Evolutionary conservation across 2,888 invertebrate genomes (phyloP), one percentile per base, ranked within the genome.

Genomic region (Nomada hirtipes): DNA sequence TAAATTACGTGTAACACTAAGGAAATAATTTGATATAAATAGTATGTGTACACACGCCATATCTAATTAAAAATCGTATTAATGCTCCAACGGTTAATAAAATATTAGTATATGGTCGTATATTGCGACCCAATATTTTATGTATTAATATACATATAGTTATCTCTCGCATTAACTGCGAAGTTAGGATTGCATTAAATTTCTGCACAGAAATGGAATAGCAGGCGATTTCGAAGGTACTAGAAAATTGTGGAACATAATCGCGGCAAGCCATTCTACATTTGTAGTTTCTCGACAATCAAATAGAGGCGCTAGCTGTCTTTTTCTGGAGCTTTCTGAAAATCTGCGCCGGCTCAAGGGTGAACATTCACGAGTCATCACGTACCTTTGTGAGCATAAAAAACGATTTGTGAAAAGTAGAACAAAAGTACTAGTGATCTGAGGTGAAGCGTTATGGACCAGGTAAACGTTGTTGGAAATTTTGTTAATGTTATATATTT

Each of bases 311-410:
- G 88, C 87, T 87, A 69, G 76, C 60, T 70, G 87, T 79, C 70
- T 70, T 63, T 82, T 94, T 91, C 89, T 88, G 84, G 90, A 90
- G 88, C 89, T 84, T 90, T 90, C 90, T 82, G 86, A 86, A 85
- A 86, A 79, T 82, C 78, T 84, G 79, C 85, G 80, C 89, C 88
- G 88, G 87, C 73, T 85, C 79, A 65, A 64, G 74, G 47, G 44
- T 75, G 42, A 80, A 67, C 79, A 82, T 88, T 86, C 69, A 75
- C 76, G 81, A 86, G 65, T 82, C 84, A 86, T 86, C 79, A 61
- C 74, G 76, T 67, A 76, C 75, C 67, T 70, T 80, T 68, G 55
- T 36, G 47, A 61, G 63, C 18, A 59, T 47, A 67, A 81, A 72
- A 82, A 53, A 78, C 63, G 47, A 86, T 23, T 74, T 61, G 63